A percentile compares a stretch with the other conserved stretches of the same genome.
Evolutionary conservation across 2,888 invertebrate species (phyloP).

Genomic region (Chrysolina americana): DNA sequence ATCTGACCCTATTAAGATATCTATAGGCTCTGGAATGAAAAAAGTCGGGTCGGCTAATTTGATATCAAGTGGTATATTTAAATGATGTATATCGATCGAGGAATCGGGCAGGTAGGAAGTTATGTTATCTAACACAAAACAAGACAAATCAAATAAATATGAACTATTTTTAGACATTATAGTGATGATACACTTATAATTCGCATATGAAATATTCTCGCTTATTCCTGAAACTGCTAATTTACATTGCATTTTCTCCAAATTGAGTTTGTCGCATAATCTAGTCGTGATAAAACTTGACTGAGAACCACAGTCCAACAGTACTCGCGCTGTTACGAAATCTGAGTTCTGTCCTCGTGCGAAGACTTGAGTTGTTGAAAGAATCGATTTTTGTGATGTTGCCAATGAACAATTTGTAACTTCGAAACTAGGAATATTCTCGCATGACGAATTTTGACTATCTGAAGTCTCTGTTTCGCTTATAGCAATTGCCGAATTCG

Average conservation of each 20-base stretch:
- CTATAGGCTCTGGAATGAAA: not conserved
- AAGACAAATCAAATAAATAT: slow-evolving; percentile 34
- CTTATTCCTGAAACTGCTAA: slow-evolving; percentile 29
- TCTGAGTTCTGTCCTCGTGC: too few relatives aligned
- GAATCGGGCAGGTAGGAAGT: too few relatives aligned
- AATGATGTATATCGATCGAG: too few relatives aligned
- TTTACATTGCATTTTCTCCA: slow-evolving; percentile 29
- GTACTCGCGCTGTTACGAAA: not conserved
- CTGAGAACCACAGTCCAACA: slow-evolving; percentile 41
- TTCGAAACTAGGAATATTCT: too few relatives aligned
- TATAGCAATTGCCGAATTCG: too few relatives aligned
- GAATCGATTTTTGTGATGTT: too few relatives aligned
- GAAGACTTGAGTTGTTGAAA: too few relatives aligned
- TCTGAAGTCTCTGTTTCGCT: too few relatives aligned
- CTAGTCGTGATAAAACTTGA: slow-evolving; percentile 39
- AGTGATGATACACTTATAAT: slow-evolving; percentile 35
- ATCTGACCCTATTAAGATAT: slow-evolving; percentile 5
- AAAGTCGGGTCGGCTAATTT: slow-evolving; percentile 10
- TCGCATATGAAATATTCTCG: not conserved
- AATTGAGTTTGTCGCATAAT: slow-evolving; percentile 38
- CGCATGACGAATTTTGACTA: too few relatives aligned
- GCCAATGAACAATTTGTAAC: too few relatives aligned
- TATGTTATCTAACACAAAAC: slow-evolving; percentile 41
- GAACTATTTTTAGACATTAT: slow-evolving; percentile 8
- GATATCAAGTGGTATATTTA: slow-evolving; percentile 22